Evolutionary conservation across 1,140 invertebrate species (phyloP), one percentile per base, ranked within the genome.

Genomic region (Ceratitis capitata): DNA sequence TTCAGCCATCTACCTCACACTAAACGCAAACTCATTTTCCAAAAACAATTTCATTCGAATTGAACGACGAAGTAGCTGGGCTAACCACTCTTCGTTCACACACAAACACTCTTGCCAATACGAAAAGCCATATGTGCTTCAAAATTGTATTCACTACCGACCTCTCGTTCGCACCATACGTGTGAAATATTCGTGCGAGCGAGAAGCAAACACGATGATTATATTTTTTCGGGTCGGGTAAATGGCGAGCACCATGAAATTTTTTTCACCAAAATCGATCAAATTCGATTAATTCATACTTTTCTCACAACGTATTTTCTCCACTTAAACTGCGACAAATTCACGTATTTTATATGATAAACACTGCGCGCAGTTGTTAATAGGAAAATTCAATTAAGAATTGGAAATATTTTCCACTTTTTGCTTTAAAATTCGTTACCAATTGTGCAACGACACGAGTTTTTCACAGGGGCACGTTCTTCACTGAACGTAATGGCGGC

Each of bases 391-490:
- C 64, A 86, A 86, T 87, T 87, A 87, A 61, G 86, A 88, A 88
- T 89, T 74, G 87, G 87, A 88, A 87, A 88, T 88, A 89, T 88
- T 56, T 86, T 82, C 78, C 86, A 87, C 86, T 88, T 91, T 84
- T 87, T 86, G 85, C 87, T 86, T 87, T 86, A 86, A 88, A 89
- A 88, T 87, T 88, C 58, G 61, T 83, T 86, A 56, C 74, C 85
- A 88, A 90, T 87, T 90, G 89, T 87, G 84, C 86, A 86, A 86
- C 86, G 86, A 86, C 84, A 87, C 85, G 84, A 86, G 88, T 91
- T 89, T 89, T 91, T 89, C 88, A 89, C 87, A 89, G 87, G 90
- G 89, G 88, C 90, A 91, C 90, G 90, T 89, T 91, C 85, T 90
- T 91, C 89, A 90, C 89, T 90, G 88, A 89, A 87, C 86, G 82